These are phyloP conservation scores for Enoplolaimus lenunculus DNA, from an alignment of 2,888 invertebrate species.

Conservation along the genomic window DNA sequence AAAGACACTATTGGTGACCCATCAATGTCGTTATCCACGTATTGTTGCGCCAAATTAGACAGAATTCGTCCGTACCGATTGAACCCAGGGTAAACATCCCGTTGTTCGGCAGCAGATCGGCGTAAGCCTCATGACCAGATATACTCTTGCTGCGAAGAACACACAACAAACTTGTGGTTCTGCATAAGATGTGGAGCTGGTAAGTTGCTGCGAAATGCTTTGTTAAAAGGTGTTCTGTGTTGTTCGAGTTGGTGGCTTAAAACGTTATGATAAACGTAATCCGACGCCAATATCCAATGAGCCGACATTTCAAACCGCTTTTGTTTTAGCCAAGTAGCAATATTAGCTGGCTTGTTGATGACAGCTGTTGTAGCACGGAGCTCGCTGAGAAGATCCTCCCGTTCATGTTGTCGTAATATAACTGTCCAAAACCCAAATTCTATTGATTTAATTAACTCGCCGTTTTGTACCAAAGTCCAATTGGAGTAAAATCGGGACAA, in stretches of 20 bases:
- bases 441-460: background rate
- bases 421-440: constrained; percentile 4
- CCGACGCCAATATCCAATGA: constrained; percentile 1
- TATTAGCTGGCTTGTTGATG: background rate
- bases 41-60: background rate
- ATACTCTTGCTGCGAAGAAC: constrained; percentile 12
- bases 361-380: background rate
- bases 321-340: background rate
- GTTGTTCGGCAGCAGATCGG: background rate
- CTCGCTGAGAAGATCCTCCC: background rate
- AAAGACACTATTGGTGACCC: background rate
- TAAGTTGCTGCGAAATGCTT: background rate
- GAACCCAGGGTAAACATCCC: background rate
- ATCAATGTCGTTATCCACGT: background rate
- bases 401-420: constrained; percentile 3
- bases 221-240: background rate
- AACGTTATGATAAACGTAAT: background rate
- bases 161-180: constrained; percentile 14
- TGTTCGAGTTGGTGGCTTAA: background rate
- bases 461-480: background rate
- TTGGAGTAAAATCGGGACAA: background rate
- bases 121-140: constrained; percentile 9
- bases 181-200: background rate
- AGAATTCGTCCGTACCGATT: background rate
- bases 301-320: background rate